Evolutionary conservation across 2,113 vertebrate genomes (phyloP).

Genomic region (Leptocoma aspasia): DNA sequence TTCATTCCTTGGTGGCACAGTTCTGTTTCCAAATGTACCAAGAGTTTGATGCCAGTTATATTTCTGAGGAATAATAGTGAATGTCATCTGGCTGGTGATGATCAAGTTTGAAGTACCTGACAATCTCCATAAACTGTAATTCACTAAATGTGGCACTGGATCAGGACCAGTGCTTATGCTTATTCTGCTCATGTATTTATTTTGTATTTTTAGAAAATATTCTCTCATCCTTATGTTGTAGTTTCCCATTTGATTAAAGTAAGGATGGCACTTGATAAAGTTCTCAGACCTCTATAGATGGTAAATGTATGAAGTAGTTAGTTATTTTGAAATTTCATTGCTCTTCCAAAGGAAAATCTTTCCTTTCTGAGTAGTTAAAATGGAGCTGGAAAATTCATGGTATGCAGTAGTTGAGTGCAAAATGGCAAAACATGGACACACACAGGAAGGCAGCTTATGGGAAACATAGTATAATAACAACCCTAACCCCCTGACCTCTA

Average conservation of each 20-base stretch:
- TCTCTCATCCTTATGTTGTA: not conserved
- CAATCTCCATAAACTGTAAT: not conserved
- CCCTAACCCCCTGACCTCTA: not conserved
- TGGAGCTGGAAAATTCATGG: not conserved
- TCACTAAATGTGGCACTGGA: not conserved
- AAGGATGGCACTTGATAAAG: not conserved
- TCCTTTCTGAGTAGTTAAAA: not conserved
- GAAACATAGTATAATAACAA: constrained; percentile 42
- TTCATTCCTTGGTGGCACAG: not conserved
- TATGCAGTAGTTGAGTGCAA: not conserved
- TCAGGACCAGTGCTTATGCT: not conserved
- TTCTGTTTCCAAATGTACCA: not conserved
- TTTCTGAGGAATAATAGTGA: not conserved
- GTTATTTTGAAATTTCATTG: not conserved
- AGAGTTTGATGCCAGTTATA: not conserved
- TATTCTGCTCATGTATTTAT: not conserved
- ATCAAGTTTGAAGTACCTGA: not conserved
- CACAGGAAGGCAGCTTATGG: constrained; percentile 16
- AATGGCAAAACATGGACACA: not conserved
- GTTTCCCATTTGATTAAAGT: not conserved
- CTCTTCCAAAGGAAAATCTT: not conserved
- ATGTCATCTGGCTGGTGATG: not conserved
- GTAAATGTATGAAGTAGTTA: not conserved
- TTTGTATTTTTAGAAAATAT: not conserved
- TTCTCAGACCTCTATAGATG: not conserved